These are phyloP conservation scores for Melipona quadrifasciata DNA, from an alignment of 1,140 invertebrate genomes.

Conservation along the genomic window DNA sequence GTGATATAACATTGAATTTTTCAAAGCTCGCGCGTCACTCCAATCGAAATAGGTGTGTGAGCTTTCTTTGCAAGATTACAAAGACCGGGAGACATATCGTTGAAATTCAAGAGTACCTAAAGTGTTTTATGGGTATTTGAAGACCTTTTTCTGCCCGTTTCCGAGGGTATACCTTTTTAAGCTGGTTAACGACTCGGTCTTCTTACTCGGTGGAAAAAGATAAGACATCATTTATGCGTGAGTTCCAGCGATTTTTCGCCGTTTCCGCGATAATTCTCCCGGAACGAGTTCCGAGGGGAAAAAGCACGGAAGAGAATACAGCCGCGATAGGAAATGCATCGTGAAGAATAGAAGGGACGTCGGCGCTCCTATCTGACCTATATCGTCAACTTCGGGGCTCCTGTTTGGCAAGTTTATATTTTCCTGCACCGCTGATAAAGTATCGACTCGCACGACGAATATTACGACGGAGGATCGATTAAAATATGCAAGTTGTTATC, in stretches of 20 bases:
- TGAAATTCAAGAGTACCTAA: background rate
- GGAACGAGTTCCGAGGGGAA: conserved; percentile 3
- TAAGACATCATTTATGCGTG: background rate
- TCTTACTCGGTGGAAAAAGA: background rate
- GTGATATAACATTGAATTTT: background rate
- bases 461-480: background rate
- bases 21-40: background rate
- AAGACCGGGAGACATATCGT: background rate
- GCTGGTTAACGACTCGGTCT: background rate
- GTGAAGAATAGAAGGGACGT: conserved; percentile 7
- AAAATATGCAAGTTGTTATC: background rate
- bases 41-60: background rate
- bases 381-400: background rate
- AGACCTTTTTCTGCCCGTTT: background rate
- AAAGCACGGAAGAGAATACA: conserved; percentile 9
- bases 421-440: background rate
- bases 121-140: background rate
- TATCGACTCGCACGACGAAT: too few relatives aligned
- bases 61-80: background rate
- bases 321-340: conserved; percentile 23
- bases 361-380: conserved; percentile 6
- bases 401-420: background rate
- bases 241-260: background rate
- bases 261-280: conserved; percentile 12
- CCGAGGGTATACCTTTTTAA: background rate